Percentiles rank a stretch among this genome's conserved stretches.
Evolutionary conservation across 2,888 invertebrate genomes (phyloP).

Genomic region (Xanthostigma xanthostigma): DNA sequence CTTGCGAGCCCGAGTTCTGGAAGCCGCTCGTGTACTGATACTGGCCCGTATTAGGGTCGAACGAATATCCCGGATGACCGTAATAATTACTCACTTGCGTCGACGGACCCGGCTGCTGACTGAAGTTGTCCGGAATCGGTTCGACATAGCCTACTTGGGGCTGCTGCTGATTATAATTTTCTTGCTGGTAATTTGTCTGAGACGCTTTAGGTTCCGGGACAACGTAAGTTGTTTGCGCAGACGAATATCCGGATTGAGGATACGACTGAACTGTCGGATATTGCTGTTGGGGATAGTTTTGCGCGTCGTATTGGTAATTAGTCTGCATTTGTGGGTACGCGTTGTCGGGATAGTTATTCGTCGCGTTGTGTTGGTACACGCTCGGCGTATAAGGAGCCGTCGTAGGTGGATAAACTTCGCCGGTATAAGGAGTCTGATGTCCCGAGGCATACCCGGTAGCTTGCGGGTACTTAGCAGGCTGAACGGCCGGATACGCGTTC

Average conservation of each 20-base stretch:
- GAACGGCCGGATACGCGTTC: too few relatives aligned
- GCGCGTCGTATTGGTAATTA: too few relatives aligned
- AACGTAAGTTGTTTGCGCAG: not conserved
- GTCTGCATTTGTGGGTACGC: too few relatives aligned
- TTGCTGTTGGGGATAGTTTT: not conserved
- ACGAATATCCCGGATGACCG: constrained; percentile 47
- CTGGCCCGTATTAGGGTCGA: constrained; percentile 35
- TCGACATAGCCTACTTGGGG: constrained; percentile 4
- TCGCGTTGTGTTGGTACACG: too few relatives aligned
- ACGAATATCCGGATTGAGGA: too few relatives aligned
- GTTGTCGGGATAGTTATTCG: not conserved
- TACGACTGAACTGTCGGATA: not conserved
- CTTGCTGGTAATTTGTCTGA: not conserved
- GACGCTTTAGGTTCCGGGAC: not conserved
- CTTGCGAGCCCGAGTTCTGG: constrained; percentile 28
- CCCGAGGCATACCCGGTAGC: too few relatives aligned
- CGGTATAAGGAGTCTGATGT: too few relatives aligned
- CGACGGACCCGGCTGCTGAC: too few relatives aligned
- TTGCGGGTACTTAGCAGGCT: too few relatives aligned
- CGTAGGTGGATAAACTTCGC: too few relatives aligned
- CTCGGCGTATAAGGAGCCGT: too few relatives aligned
- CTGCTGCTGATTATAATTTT: constrained; percentile 1
- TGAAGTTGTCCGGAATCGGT: not conserved
- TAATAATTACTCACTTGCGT: constrained; percentile 19
- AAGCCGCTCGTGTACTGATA: constrained; percentile 50